Percentiles rank a stretch among this genome's conserved stretches.
Evolutionary conservation across 2,113 vertebrate species (phyloP).

Genomic region (Sitta europaea): DNA sequence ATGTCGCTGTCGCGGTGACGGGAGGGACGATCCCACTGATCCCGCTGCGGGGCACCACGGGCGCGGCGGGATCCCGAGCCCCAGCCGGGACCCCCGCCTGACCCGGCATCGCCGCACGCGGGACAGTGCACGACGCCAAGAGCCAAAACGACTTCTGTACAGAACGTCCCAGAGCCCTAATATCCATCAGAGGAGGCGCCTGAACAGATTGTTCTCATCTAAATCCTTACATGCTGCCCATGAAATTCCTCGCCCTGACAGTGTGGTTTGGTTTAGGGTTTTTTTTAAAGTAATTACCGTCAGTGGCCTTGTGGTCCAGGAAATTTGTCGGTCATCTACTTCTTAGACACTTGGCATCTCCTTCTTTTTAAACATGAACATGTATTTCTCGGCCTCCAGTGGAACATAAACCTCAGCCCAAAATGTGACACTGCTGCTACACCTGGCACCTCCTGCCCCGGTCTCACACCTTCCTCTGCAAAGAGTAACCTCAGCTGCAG

Average conservation of each 20-base stretch:
- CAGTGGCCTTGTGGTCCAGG: background rate
- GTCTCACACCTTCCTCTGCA: background rate
- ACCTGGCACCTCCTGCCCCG: background rate
- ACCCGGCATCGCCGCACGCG: background rate
- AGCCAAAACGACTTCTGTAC: background rate
- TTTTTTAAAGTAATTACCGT: background rate
- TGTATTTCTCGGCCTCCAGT: fast-evolving
- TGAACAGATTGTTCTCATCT: background rate
- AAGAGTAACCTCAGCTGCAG: too few relatives aligned
- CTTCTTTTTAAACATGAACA: fast-evolving
- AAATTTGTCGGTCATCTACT: background rate
- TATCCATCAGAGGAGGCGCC: background rate
- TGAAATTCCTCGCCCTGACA: background rate
- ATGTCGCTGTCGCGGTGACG: fast-evolving
- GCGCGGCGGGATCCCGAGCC: background rate
- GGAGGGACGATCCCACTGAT: fast-evolving
- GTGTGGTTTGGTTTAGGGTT: fast-evolving
- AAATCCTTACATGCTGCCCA: background rate
- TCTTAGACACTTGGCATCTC: background rate
- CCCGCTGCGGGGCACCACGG: background rate
- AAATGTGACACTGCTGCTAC: background rate
- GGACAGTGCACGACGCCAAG: background rate
- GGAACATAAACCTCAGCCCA: background rate
- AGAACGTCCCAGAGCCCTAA: fast-evolving
- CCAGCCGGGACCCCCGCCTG: background rate